Conservation (phyloP, 2,888 invertebrate species). For the Pemphredon lugubris region DNA sequence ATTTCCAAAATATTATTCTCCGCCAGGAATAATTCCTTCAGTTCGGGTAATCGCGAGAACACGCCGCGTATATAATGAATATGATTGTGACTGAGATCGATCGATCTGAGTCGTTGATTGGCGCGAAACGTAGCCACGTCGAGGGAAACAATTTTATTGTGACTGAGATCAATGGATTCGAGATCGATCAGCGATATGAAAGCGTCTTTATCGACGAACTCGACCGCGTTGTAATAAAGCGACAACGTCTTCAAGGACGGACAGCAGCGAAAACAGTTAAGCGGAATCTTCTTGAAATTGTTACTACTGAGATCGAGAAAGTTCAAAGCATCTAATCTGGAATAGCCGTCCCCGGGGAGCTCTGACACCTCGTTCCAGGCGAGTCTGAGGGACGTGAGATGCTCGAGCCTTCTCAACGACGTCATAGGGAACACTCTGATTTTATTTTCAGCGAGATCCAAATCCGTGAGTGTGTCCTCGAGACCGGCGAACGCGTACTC, state of each 20-base stretch:
- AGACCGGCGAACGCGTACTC: conserved; percentile 92
- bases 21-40: conserved; percentile 91
- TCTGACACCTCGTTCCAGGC: conserved; percentile 84
- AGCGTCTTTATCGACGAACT: conserved; percentile 88
- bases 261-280: conserved; percentile 90
- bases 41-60: conserved; percentile 89
- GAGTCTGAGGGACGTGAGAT: conserved; percentile 86
- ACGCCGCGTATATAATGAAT: conserved; percentile 92
- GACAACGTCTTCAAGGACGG: conserved; percentile 90
- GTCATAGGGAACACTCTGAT: conserved; percentile 91
- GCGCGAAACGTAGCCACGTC: conserved; percentile 88
- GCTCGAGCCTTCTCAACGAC: conserved; percentile 88
- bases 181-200: conserved; percentile 89
- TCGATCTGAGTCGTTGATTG: conserved; percentile 89
- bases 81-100: conserved; percentile 95
- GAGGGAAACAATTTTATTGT: conserved; percentile 91
- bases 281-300: conserved; percentile 88
- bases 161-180: conserved; percentile 92
- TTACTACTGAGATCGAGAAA: conserved; percentile 94
- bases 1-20: conserved; percentile 95
- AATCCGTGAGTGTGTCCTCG: conserved; percentile 89
- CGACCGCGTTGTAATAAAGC: conserved; percentile 92
- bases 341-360: conserved; percentile 88
- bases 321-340: conserved; percentile 87
- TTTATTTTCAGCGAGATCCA: conserved; percentile 94